Evolutionary conservation across 2,888 invertebrate genomes (phyloP), one percentile per base, ranked within the genome.

Genomic region (Drosophila ustulata): DNA sequence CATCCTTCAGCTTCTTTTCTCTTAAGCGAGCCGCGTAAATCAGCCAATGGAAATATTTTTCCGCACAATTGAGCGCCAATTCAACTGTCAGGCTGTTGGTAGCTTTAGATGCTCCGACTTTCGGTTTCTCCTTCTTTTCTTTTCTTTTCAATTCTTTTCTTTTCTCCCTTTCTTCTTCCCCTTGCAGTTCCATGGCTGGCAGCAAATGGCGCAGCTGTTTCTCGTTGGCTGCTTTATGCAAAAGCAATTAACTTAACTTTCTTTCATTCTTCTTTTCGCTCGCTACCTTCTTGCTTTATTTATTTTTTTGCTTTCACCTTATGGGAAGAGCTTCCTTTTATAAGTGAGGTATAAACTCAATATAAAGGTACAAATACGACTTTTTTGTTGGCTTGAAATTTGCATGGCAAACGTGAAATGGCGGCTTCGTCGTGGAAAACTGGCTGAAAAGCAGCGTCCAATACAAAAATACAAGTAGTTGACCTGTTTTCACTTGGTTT

Each of bases 211-310:
- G 41, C 67, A 71, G 64, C 66, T 80, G 72, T 68, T 71, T 71
- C 64, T 70, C 74, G 67, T 62, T 61, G 53, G 59, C 49, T 62
- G 63, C 68, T 70, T 70, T 74, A 80, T 81, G 75, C 75, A 74
- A 80, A 85, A 81, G 83, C 85, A 84, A 84, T 84, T 85, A 84
- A 83, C 73, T 75, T 71, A 73, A 67, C 63, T 78, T 82, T 56
- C 45, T 57, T 52, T 50, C 45, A 55, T 52, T 50, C 47, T 51
- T 63, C 52, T 37, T 25, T 47, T 39, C 53, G 37, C 37, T 37
- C n/a, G 13, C 11, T 37, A 41, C 39, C 5, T 9, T 2, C 6
- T 43, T 53, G 2, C 5, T 28, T 47, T 30, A 13, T 50, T 32
- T 8, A 13, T 49, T 49, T 59, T 30, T 41, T 47, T 41, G n/a